These are phyloP conservation scores for Pocota personata DNA, from an alignment of 2,888 invertebrate species.

Conservation along the genomic window DNA sequence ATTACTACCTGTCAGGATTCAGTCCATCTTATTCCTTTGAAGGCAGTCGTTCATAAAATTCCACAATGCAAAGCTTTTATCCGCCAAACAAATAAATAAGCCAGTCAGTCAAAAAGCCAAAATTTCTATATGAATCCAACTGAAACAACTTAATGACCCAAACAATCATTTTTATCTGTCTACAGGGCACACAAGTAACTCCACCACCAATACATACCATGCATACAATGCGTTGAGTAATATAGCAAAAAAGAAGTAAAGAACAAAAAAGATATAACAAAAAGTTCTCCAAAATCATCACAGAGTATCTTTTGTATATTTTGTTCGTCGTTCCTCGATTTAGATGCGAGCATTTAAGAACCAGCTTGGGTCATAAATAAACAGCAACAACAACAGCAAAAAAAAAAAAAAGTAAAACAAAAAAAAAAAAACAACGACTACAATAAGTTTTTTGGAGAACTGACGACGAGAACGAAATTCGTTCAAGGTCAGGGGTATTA, in stretches of 20 bases:
- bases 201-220: conserved; percentile 17
- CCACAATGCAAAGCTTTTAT: neutral
- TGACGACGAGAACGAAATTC: conserved; percentile 68
- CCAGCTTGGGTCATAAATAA: conserved; percentile 73
- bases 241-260: conserved; percentile 18
- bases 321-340: conserved; percentile 43
- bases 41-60: neutral
- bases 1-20: neutral
- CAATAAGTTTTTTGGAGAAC: conserved; percentile 55
- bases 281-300: conserved; percentile 51
- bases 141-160: conserved; percentile 73
- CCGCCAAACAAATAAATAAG: conserved; percentile 24
- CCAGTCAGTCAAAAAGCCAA: conserved; percentile 24
- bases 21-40: neutral
- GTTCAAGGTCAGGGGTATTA: conserved; percentile 74
- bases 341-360: conserved; percentile 54
- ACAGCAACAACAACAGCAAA: conserved; percentile 33
- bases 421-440: conserved; percentile 43
- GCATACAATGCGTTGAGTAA: conserved; percentile 33
- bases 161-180: conserved; percentile 65
- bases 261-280: neutral
- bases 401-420: conserved; percentile 13
- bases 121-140: conserved; percentile 56
- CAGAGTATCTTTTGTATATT: conserved; percentile 35
- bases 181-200: conserved; percentile 33